These are phyloP conservation scores for Liasis olivaceus DNA, from an alignment of 2,797 vertebrate genomes.

Conservation along the genomic window DNA sequence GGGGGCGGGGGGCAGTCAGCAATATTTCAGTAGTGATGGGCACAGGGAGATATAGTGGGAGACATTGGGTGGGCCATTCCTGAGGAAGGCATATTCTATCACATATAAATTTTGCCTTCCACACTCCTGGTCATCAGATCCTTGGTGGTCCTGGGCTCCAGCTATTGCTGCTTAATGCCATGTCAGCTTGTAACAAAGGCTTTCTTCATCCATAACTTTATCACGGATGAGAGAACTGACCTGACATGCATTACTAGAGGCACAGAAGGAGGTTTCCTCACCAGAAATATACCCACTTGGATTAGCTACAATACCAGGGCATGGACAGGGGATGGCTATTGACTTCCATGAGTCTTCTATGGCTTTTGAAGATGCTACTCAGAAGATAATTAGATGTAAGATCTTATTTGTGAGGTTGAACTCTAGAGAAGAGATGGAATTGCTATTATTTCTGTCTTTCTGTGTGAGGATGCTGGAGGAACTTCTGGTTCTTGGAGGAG, in stretches of 20 bases:
- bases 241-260: background rate
- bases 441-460: background rate
- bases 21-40: background rate
- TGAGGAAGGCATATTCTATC: background rate
- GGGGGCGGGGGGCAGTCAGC: background rate
- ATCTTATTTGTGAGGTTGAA: background rate
- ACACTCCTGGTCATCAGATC: background rate
- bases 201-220: background rate
- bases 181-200: background rate
- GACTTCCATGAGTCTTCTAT: background rate
- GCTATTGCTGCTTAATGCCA: background rate
- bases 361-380: background rate
- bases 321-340: background rate
- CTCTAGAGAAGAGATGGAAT: too few species aligned
- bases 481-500: too few species aligned
- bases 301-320: background rate
- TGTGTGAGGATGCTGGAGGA: too few species aligned
- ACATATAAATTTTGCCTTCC: background rate
- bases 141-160: background rate
- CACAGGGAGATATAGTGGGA: background rate
- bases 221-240: background rate
- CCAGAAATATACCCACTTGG: background rate
- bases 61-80: background rate
- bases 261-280: background rate
- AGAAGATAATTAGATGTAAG: background rate